A percentile compares a stretch with the other conserved stretches of the same genome.
Evolutionary conservation across 1,140 invertebrate species (phyloP).

Genomic region (Magallana ariakensis): DNA sequence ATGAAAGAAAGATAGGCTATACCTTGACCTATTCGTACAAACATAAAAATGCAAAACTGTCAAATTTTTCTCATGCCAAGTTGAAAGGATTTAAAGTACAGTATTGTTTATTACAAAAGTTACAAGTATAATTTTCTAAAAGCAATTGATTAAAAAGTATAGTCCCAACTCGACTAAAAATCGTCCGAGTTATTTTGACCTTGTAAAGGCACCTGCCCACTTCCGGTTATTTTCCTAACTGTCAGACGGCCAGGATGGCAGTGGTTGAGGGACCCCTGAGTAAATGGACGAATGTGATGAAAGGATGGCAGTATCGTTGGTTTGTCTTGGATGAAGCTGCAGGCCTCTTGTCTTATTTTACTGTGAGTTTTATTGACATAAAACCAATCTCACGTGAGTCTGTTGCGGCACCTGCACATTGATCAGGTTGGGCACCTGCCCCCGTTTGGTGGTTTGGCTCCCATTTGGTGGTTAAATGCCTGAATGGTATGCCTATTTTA

Average conservation of each 20-base stretch:
- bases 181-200: not conserved
- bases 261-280: constrained; percentile 96
- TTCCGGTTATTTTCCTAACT: not conserved
- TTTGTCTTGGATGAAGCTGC: constrained; percentile 98
- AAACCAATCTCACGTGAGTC: not conserved
- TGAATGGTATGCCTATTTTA: no score
- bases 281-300: constrained; percentile 99
- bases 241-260: constrained; percentile 63
- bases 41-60: not conserved
- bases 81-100: no score
- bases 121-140: no score
- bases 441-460: no score
- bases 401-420: not conserved
- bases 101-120: no score
- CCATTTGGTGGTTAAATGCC: no score
- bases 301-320: constrained; percentile 99
- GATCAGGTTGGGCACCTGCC: no score
- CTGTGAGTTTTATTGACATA: constrained; percentile 85
- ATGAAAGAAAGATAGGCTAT: not conserved
- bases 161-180: not conserved
- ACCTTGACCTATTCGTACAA: not conserved
- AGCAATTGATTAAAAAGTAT: no score
- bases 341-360: constrained; percentile 97
- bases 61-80: not conserved
- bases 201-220: not conserved